Evolutionary conservation across 2,113 vertebrate genomes (phyloP).

Genomic region (Gobius niger): DNA sequence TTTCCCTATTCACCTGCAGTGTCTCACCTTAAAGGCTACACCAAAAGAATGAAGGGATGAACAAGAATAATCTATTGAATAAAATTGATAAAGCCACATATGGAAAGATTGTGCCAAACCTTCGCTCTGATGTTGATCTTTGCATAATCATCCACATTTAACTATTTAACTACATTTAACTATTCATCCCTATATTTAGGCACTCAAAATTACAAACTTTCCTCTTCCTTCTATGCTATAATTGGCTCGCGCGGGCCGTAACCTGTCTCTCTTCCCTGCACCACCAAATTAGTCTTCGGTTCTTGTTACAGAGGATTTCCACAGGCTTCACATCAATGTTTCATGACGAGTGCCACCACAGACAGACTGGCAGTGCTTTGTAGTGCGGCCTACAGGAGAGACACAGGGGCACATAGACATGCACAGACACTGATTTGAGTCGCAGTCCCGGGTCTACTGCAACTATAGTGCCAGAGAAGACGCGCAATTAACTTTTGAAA

Average conservation of each 20-base stretch:
- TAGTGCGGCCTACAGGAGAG: constrained; percentile 39
- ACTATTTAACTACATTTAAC: too few relatives aligned
- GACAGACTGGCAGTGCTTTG: constrained; percentile 57
- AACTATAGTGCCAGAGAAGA: neutral
- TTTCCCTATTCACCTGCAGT: too few relatives aligned
- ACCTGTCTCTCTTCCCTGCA: constrained; percentile 24
- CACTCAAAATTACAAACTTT: neutral
- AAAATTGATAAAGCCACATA: too few relatives aligned
- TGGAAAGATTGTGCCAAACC: too few relatives aligned
- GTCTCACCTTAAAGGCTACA: too few relatives aligned
- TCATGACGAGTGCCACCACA: constrained; percentile 58
- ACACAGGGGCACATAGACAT: constrained; percentile 50
- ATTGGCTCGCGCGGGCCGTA: neutral
- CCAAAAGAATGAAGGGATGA: too few relatives aligned
- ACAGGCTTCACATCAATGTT: constrained; percentile 56
- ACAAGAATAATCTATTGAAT: too few relatives aligned
- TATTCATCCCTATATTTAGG: neutral
- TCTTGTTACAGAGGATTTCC: constrained; percentile 33
- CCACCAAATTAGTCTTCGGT: constrained; percentile 29
- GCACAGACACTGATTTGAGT: neutral
- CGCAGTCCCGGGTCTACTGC: neutral
- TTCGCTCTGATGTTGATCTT: too few relatives aligned
- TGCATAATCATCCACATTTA: too few relatives aligned
- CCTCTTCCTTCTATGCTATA: neutral
- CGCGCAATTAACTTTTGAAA: neutral